Base-by-base conservation (phyloP, 2,888 invertebrate genomes). In the Phortica magna region DNA sequence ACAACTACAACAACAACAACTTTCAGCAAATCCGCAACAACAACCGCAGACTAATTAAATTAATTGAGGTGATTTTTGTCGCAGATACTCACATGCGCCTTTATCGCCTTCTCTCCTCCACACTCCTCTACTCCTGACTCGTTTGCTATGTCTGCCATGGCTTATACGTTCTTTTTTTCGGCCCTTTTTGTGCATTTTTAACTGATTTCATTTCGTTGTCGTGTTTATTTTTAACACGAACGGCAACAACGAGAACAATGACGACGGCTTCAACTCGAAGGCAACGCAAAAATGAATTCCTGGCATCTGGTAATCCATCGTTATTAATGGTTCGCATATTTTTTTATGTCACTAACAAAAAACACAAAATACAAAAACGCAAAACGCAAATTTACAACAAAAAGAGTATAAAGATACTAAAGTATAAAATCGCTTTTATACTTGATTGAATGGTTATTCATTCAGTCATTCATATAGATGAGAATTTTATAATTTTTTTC, bases 1-100 rank as follows among this genome's bases (percentile, higher is more conserved):
- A 2, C 31, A 17, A 48, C 64, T 22, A 64, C 42, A 43, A 61
- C 48, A 48, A 14, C 53, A 74, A 73, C 75, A 72, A 17, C 41
- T 72, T 17, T 43, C 7, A 70, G 43, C 73, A 73, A 75, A 83
- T 82, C 77, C 64, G 67, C 78, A 73, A 71, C 81, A 79, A 82
- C 57, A 83, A 87, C 85, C 85, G 83, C 85, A 88, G 85, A 88
- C 88, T 88, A 85, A 85, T 85, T 88, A 85, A 85, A 85, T 85
- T 87, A 88, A 85, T 85, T 85, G 87, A 85, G 88, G 87, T 87
- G 88, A 85, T 85, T 86, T 85, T 82, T 87, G 87, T 84, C 85
- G 78, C 84, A 80, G 83, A 83, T 78, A 70, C 71, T 43, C 12
- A 2, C 19, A 73, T 31, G 3, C 31, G 1, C 31, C 31, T 31